phyloP scores from a whole-genome alignment of 2,888 invertebrate genomes.

The Corythucha ciliata region DNA sequence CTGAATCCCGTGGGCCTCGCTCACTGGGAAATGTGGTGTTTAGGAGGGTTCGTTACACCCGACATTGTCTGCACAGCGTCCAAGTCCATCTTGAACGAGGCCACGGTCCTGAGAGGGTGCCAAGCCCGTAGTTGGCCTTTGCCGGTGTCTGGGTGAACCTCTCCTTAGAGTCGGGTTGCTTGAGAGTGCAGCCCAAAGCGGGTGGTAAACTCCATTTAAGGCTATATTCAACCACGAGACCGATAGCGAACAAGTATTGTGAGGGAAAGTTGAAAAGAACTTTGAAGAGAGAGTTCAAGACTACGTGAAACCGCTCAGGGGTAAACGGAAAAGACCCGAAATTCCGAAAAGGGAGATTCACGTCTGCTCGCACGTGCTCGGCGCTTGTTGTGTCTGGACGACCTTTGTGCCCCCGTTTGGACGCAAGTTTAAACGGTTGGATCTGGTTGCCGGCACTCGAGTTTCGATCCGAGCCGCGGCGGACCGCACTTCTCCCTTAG shows the following conservation, averaged over 20 bases:
- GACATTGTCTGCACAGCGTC: constrained; percentile 29
- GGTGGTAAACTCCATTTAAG: constrained; percentile 53
- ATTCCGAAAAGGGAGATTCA: background rate
- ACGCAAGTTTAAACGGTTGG: too few species aligned
- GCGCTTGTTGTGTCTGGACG: too few species aligned
- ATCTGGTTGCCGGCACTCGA: constrained; percentile 41
- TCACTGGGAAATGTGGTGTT: constrained; percentile 33
- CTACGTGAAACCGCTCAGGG: constrained; percentile 49
- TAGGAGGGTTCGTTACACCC: constrained; percentile 32
- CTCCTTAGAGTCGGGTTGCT: constrained; percentile 49
- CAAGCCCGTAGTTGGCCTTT: constrained; percentile 39
- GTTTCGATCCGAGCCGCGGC: background rate
- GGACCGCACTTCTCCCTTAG: constrained; percentile 13
- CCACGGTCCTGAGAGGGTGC: constrained; percentile 39
- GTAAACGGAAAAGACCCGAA: constrained; percentile 38
- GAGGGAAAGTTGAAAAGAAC: constrained; percentile 63
- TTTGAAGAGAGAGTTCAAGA: constrained; percentile 53
- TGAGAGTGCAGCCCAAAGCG: constrained; percentile 53
- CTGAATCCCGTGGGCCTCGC: constrained; percentile 36
- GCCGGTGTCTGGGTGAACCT: constrained; percentile 34
- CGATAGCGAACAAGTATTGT: constrained; percentile 59
- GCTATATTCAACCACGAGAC: constrained; percentile 53
- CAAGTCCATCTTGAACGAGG: constrained; percentile 40
- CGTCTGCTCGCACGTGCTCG: background rate
- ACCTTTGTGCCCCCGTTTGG: background rate